phyloP scores from a whole-genome alignment of 1,140 invertebrate species.

The Drosophila sulfurigaster region DNA sequence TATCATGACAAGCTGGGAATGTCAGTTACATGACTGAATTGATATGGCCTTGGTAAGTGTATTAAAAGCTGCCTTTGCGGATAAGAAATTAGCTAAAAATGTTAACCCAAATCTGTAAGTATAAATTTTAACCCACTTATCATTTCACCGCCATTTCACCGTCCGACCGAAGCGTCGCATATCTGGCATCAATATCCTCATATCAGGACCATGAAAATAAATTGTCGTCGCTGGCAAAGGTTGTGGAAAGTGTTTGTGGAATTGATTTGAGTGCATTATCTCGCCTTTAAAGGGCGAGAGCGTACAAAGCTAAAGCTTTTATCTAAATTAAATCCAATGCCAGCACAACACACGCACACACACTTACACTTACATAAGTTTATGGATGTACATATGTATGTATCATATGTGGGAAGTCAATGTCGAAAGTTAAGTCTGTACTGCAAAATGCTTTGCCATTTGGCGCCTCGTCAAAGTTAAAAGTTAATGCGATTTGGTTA shows the following conservation, averaged over 20 bases:
- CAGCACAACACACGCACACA: conserved; percentile 23
- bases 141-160: neutral
- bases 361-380: neutral
- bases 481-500: conserved; percentile 39
- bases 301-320: conserved; percentile 66
- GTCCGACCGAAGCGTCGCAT: neutral
- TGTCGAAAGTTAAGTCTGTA: conserved; percentile 14
- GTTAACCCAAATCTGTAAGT: neutral
- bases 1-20: neutral
- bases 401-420: conserved; percentile 15
- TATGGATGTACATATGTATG: no score
- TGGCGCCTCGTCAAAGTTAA: conserved; percentile 49
- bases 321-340: conserved; percentile 80
- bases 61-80: conserved; percentile 6
- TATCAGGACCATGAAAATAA: conserved; percentile 66
- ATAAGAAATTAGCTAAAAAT: conserved; percentile 51
- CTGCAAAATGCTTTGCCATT: conserved; percentile 70
- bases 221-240: conserved; percentile 67
- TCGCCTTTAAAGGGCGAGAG: conserved; percentile 10
- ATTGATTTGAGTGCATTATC: conserved; percentile 78
- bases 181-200: conserved; percentile 28
- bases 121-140: conserved; percentile 20
- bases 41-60: conserved; percentile 1
- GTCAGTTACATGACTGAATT: neutral
- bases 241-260: conserved; percentile 63